Evolutionary conservation across 2,888 invertebrate species (phyloP).

Genomic region (Perizoma affinitatum): DNA sequence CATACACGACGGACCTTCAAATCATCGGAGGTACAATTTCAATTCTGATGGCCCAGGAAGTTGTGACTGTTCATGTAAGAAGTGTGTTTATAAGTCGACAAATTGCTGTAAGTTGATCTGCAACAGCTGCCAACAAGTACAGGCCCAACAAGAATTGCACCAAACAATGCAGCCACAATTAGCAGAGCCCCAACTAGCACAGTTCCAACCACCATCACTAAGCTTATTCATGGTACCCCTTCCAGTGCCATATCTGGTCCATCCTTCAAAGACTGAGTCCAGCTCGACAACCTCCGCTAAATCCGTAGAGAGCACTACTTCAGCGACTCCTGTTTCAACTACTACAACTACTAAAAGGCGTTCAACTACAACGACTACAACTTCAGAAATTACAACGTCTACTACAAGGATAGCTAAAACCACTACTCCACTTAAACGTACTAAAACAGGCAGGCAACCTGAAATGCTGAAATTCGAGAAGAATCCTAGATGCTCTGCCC

Average conservation of each 20-base stretch:
- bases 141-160: neutral
- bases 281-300: neutral
- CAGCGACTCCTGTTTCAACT: no score
- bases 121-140: slow-evolving; percentile 4
- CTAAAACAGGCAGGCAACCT: neutral
- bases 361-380: no score
- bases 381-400: no score
- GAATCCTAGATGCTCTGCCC: neutral
- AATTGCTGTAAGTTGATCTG: slow-evolving; percentile 13
- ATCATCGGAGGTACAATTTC: neutral
- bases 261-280: neutral
- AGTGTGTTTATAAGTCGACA: slow-evolving; percentile 9
- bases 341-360: no score
- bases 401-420: neutral
- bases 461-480: neutral
- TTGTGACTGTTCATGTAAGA: slow-evolving; percentile 15
- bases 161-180: no score
- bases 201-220: slow-evolving; percentile 3
- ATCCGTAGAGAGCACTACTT: neutral
- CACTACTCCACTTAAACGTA: neutral
- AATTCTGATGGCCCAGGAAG: slow-evolving; percentile 1
- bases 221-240: slow-evolving; percentile 15
- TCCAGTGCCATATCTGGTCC: slow-evolving; percentile 19
- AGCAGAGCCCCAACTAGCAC: neutral
- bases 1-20: neutral